Percentiles rank a stretch among this genome's conserved stretches.
phyloP scores from a whole-genome alignment of 2,888 invertebrate species.

The Dicycla oo region DNA sequence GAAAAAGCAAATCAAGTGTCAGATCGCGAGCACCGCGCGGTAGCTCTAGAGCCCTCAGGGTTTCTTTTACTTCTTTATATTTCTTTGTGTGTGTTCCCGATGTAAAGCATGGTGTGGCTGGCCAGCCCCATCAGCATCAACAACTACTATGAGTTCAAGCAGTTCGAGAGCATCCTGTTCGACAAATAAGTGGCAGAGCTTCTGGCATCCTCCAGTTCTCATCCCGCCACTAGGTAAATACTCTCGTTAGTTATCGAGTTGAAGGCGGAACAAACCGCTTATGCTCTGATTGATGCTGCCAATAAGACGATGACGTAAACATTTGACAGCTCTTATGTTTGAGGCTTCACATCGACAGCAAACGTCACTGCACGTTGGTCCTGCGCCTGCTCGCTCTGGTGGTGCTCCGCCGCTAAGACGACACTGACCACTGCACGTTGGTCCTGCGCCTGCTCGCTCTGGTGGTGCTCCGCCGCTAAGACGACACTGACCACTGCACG shows the following conservation, averaged over 20 bases:
- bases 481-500: no score
- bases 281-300: neutral
- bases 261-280: neutral
- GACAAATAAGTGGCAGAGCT: conserved; percentile 67
- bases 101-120: conserved; percentile 70
- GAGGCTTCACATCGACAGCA: neutral
- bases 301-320: neutral
- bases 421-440: neutral
- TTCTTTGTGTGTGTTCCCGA: conserved; percentile 23
- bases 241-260: no score
- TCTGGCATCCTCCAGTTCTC: conserved; percentile 22
- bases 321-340: neutral
- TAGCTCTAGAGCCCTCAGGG: neutral
- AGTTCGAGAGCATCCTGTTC: conserved; percentile 68
- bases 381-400: neutral
- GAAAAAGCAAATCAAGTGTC: conserved; percentile 18
- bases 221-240: conserved; percentile 43
- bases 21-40: neutral
- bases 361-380: neutral
- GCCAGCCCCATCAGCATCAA: conserved; percentile 75
- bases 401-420: no score
- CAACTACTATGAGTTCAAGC: conserved; percentile 80
- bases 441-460: neutral
- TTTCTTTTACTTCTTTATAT: conserved; percentile 8
- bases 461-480: neutral